Evolutionary conservation across 2,888 invertebrate species (phyloP), one percentile per base, ranked within the genome.

Genomic region (Clitarchus hookeri): DNA sequence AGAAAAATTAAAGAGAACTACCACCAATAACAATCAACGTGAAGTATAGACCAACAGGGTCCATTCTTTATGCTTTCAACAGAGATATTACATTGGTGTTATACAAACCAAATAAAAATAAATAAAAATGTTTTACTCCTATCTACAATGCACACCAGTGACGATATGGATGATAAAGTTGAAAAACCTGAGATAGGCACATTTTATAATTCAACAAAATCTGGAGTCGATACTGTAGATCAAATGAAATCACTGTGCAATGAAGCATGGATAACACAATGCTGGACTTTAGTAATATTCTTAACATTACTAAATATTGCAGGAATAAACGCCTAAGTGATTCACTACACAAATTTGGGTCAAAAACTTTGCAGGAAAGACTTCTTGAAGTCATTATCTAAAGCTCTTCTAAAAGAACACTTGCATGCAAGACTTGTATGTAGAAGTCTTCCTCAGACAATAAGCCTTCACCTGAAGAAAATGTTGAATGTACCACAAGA

Each of bases 21-120:
- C 44, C 82, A 19, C 36, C 82, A 16, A 48, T 53, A 26, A 54
- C 54, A 27, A 53, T 78, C 44, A 19, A 44, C 9, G 27, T n/a
- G 80, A 82, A 85, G 27, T 54, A 80, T 65, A 65, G 65, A 65
- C 65, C 65, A 23, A 23, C 16, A 65, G 65, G 65, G n/a, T 13
- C 13, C 84, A 88, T 87, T 48, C 65, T 86, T 36, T 88, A 87
- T 86, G 86, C 84, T 13, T 87, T 87, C 80, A 87, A 54, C 19
- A 83, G 84, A 78, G 84, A 86, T 23, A 78, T 77, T 23, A 84
- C 86, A 86, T 84, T 88, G 44, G 88, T 88, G 84, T 87, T 86
- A 27, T 87, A 88, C 85, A 54, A 79, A n/a, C 86, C 86, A 25
- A 44, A 84, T 26, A 65, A 84, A 25, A 44, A 84, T n/a, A 83